Base-by-base conservation (phyloP, 1,140 invertebrate species). In the Drosophila suzukii region DNA sequence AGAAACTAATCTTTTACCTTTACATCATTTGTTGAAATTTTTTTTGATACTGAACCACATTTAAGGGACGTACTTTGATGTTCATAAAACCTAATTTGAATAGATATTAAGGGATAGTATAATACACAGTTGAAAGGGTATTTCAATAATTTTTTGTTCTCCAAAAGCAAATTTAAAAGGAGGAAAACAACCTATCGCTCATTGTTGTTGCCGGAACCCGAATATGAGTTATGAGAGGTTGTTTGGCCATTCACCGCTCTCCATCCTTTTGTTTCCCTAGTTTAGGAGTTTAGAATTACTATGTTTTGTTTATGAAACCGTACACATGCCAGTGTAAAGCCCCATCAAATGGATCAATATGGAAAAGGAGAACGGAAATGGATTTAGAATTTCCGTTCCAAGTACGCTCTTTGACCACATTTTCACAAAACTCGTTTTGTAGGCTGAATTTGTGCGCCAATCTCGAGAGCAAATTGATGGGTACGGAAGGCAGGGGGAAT, bases 371-470 rank as follows among this genome's bases (percentile, higher is more conserved):
- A 53, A 51, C 79, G 84, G 83, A 83, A 86, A 86, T 86, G 71
- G 76, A 88, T 83, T 79, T 83, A 62, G 75, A 83, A 79, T 86
- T 86, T 83, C 83, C 83, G 72, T 54, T 70, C 43, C 78, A 76
- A 76, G 67, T 51, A 66, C 71, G 50, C 55, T 61, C 56, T 2
- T 34, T 15, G 47, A 41, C 39, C 41, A 54, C 41, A 75, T 49
- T 67, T 67, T 24, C 43, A 34, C 24, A 41, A 67, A 46, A 75
- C 50, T 72, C 51, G 30, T 34, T 54, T 59, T 36, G 20, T 38
- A 59, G 41, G 60, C 59, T 12, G 34, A 43, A 43, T 41, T 60
- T 62, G 17, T 38, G 32, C 17, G 17, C 15, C 47, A 30, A 55
- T 62, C 60, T 54, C 50, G 11, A 41, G 39, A 32, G 30, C 17